Conservation (phyloP, 2,113 vertebrate genomes). For the Cinclus cinclus region DNA sequence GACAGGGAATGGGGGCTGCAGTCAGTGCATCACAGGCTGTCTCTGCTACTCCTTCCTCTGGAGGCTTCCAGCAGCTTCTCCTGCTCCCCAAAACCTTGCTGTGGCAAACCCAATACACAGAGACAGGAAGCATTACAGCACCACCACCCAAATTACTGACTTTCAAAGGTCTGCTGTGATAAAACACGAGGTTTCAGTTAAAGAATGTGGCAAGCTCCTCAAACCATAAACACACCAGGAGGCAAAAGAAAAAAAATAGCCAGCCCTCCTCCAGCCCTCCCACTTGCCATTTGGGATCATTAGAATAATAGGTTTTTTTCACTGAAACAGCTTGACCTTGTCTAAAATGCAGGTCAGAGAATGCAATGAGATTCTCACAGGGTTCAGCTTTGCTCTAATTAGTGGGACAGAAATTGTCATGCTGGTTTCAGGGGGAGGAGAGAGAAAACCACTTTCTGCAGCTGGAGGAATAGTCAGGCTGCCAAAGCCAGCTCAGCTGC, state of each 20-base stretch:
- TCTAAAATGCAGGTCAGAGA: background rate
- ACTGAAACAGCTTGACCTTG: background rate
- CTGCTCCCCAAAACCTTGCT: background rate
- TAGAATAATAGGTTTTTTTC: background rate
- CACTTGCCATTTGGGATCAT: background rate
- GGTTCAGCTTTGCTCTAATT: background rate
- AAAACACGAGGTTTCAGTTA: background rate
- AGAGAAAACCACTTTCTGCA: background rate
- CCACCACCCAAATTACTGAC: background rate
- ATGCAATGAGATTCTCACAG: background rate
- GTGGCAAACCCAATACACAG: background rate
- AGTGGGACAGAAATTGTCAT: background rate
- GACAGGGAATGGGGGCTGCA: background rate
- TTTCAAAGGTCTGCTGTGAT: background rate
- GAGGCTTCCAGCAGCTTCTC: background rate
- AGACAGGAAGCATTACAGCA: background rate
- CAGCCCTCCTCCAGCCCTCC: background rate
- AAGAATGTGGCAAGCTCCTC: background rate
- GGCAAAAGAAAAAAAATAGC: background rate
- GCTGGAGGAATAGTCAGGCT: accelerated
- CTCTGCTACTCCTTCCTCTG: background rate
- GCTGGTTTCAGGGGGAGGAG: background rate
- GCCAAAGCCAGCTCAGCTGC: background rate
- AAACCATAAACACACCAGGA: background rate
- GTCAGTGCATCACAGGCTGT: background rate